Evolutionary conservation across 1,140 invertebrate genomes (phyloP), one percentile per base, ranked within the genome.

Genomic region (Heterodera carotae): DNA sequence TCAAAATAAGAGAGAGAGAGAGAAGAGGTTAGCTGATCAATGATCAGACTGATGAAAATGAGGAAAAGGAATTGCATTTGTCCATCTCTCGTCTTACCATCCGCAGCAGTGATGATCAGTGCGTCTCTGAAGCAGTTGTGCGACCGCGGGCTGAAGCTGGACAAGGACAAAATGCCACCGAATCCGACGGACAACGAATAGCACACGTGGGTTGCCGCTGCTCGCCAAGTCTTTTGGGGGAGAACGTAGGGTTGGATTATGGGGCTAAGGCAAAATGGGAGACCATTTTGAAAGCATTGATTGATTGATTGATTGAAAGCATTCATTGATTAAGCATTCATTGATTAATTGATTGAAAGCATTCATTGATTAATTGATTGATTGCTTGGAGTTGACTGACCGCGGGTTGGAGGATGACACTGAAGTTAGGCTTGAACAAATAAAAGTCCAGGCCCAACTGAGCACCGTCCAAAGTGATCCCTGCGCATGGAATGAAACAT

Each of bases 171-270:
- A 27, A 88, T 81, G 7, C 85, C 84, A 29, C 88, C 88, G 69
- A 88, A 88, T 27, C 84, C 88, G 70, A 86, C 76, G 22, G 88
- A 87, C 15, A 88, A 77, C 2, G 86, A 88, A 76, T 88, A 89
- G 80, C 88, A 88, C 29, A 89, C 87, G 78, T 89, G 88, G 18
- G 86, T 85, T 10, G 86, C 86, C 10, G 88, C 88, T 67, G 85
- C 86, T 39, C 83, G 82, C 87, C 87, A 88, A 27, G 86, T 85
- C 87, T 81, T 36, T 56, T 56, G 22, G 48, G 48, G 22, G 22
- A 15, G 48, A 15, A 22, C 18, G 12, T 43, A 36, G 48, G n/a
- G 8, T 53, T 15, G 27, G 34, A 34, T 25, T 29, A 22, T 43
- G n/a, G n/a, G n/a, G n/a, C n/a, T n/a, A n/a, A n/a, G n/a, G n/a